Evolutionary conservation across 1,140 invertebrate species (phyloP).

Genomic region (Lasioglossum baleicum): DNA sequence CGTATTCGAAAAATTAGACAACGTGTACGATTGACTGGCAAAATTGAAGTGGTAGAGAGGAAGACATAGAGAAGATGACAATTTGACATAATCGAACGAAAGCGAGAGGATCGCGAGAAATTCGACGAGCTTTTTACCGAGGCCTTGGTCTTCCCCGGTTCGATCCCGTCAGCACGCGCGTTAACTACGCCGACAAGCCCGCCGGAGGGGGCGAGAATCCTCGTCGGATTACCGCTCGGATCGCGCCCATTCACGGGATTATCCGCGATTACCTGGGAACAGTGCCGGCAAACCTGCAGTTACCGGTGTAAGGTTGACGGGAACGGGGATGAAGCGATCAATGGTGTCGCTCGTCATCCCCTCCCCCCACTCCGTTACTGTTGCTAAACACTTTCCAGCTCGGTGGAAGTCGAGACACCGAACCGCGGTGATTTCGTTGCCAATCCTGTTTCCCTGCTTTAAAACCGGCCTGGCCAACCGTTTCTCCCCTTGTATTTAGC

Average conservation of each 20-base stretch:
- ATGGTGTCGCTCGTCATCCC: neutral
- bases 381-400: constrained; percentile 1
- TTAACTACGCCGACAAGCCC: neutral
- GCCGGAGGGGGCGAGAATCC: neutral
- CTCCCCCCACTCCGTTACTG: neutral
- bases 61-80: too few relatives aligned
- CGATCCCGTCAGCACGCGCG: neutral
- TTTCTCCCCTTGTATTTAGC: too few relatives aligned
- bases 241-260: constrained; percentile 44
- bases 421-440: neutral
- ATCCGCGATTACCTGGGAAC: constrained; percentile 46
- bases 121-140: neutral
- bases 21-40: too few relatives aligned
- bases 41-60: too few relatives aligned
- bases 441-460: too few relatives aligned
- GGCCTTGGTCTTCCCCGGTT: neutral
- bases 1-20: too few relatives aligned
- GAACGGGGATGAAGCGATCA: constrained; percentile 26
- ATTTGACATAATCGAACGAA: too few relatives aligned
- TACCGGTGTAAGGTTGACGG: constrained; percentile 33
- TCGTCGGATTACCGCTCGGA: constrained; percentile 31
- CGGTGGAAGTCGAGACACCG: neutral
- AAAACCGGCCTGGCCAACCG: too few relatives aligned
- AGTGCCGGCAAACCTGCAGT: constrained; percentile 4
- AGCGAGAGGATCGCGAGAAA: too few relatives aligned